A percentile compares a stretch with the other conserved stretches of the same genome.
These are phyloP conservation scores for Gallinago stenura DNA, from an alignment of 2,797 vertebrate genomes.

Conservation along the genomic window DNA sequence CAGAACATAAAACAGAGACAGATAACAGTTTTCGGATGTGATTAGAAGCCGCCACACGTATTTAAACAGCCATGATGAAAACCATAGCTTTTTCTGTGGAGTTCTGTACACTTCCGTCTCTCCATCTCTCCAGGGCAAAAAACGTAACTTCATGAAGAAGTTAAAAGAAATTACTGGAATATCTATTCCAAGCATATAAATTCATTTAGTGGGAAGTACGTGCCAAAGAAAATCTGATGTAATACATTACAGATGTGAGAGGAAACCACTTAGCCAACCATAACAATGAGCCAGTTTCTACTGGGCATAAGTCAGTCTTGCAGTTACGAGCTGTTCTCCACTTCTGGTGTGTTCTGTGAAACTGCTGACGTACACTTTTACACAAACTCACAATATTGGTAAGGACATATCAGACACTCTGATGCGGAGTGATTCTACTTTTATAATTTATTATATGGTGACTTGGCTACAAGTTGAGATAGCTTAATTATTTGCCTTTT, in stretches of 20 bases:
- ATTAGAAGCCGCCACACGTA: background rate
- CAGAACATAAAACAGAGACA: background rate
- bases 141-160: background rate
- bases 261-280: conserved; percentile 40
- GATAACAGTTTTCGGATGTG: background rate
- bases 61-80: background rate
- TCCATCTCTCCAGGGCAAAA: background rate
- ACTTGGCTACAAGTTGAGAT: background rate
- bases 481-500: background rate
- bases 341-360: background rate
- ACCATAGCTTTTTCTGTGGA: background rate
- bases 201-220: background rate
- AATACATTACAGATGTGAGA: conserved; percentile 58
- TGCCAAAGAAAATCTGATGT: conserved; percentile 66
- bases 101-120: background rate
- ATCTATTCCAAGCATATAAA: conserved; percentile 24
- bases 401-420: background rate
- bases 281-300: conserved; percentile 6
- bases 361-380: background rate
- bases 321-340: background rate
- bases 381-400: background rate
- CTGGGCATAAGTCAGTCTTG: conserved; percentile 22
- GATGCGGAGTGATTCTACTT: background rate
- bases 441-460: background rate
- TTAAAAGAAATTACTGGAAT: conserved; percentile 36